Percentiles rank a stretch among this genome's conserved stretches.
Evolutionary conservation across 2,888 invertebrate genomes (phyloP).

Genomic region (Hyppa rectilinea): DNA sequence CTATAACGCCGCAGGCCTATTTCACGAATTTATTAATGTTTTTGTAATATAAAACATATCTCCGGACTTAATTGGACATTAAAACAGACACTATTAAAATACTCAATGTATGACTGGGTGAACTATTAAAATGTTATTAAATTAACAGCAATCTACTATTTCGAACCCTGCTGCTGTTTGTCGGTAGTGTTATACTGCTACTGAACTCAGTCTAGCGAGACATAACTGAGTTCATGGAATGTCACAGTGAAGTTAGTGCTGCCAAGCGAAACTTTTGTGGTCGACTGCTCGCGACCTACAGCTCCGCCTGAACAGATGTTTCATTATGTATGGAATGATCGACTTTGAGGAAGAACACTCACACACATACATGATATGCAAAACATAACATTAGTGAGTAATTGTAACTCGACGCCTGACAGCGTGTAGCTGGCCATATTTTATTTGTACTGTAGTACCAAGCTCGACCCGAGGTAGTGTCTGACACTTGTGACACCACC

Average conservation of each 20-base stretch:
- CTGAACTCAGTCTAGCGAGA: neutral
- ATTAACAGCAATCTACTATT: neutral
- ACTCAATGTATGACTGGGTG: too few species aligned
- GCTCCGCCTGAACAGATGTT: slow-evolving; percentile 3
- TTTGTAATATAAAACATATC: neutral
- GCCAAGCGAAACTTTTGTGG: neutral
- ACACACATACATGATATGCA: neutral
- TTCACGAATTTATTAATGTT: neutral
- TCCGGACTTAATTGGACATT: neutral
- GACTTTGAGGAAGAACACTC: neutral
- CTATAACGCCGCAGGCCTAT: neutral
- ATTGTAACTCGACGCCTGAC: neutral
- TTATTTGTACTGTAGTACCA: too few species aligned
- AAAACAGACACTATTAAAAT: too few species aligned
- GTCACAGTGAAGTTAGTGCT: slow-evolving; percentile 2
- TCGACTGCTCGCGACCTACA: neutral
- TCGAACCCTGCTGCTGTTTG: neutral
- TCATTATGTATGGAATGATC: neutral
- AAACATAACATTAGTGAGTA: neutral
- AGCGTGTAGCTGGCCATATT: too few species aligned
- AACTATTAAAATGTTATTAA: neutral
- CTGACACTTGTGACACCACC: neutral
- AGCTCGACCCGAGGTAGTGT: neutral
- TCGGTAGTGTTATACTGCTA: neutral
- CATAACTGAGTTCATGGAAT: neutral